Evolutionary conservation across 2,113 vertebrate genomes (phyloP).

Genomic region (Copsychus sechellarum): DNA sequence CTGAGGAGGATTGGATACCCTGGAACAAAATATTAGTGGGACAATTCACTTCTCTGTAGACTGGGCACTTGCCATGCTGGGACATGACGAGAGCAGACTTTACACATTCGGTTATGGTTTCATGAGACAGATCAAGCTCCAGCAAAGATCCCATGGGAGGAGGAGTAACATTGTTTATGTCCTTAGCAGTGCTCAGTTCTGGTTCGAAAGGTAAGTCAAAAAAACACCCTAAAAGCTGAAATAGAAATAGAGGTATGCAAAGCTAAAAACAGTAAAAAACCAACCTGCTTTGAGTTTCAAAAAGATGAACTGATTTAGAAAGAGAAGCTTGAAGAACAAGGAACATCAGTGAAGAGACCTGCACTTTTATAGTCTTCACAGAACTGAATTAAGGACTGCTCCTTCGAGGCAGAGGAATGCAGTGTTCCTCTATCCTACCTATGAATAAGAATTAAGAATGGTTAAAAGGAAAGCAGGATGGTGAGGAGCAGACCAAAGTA

Average conservation of each 20-base stretch:
- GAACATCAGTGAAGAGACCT: neutral
- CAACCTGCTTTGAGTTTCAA: neutral
- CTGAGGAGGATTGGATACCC: neutral
- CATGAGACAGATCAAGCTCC: neutral
- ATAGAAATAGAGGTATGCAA: neutral
- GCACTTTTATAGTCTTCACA: neutral
- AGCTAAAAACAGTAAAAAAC: neutral
- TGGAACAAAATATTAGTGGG: neutral
- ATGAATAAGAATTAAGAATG: neutral
- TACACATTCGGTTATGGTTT: neutral
- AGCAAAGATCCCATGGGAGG: neutral
- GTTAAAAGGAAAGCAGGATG: neutral
- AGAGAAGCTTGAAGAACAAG: neutral
- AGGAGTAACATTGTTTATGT: neutral
- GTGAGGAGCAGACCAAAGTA: neutral
- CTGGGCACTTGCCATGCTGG: neutral
- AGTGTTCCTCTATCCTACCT: neutral
- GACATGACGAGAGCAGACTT: neutral
- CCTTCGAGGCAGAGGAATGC: neutral
- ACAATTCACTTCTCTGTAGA: neutral
- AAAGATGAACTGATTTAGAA: neutral
- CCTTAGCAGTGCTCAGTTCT: neutral
- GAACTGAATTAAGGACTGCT: neutral
- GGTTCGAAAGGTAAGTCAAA: neutral
- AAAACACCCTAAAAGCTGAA: neutral